phyloP scores from a whole-genome alignment of 2,888 invertebrate genomes.

The Sarcophaga carnaria region DNA sequence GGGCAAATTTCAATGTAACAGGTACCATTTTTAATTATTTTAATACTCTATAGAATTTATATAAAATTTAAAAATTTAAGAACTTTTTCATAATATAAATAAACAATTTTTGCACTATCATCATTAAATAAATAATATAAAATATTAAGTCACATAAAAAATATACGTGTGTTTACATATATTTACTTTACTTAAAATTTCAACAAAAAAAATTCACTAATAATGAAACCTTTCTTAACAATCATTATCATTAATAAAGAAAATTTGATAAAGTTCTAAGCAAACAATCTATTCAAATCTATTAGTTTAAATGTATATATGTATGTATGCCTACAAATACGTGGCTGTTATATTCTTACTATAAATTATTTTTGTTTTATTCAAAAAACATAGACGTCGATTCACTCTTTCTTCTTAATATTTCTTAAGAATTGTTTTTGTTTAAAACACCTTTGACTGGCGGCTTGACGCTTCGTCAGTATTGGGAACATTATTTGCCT shows the following conservation, averaged over 20 bases:
- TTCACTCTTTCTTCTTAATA: constrained; percentile 7
- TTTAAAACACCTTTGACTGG: background rate
- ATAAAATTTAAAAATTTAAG: no score
- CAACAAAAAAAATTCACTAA: background rate
- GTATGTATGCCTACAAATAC: background rate
- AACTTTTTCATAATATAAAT: no score
- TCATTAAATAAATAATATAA: no score
- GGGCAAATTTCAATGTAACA: no score
- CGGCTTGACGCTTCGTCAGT: constrained; percentile 7
- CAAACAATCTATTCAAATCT: background rate
- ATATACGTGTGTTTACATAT: no score
- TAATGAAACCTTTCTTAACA: background rate
- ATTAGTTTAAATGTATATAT: background rate
- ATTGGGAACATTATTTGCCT: constrained; percentile 38
- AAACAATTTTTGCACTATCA: no score
- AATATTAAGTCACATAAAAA: no score
- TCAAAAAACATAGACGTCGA: background rate
- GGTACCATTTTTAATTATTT: no score
- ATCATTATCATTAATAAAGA: background rate
- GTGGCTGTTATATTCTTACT: background rate
- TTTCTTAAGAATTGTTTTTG: constrained; percentile 16
- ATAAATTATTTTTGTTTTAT: background rate
- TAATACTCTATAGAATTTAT: no score
- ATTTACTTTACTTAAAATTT: no score
- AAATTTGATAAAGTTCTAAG: background rate